Evolutionary conservation across 2,888 invertebrate genomes (phyloP), one percentile per base, ranked within the genome.

Genomic region (Drosophila suboccidentalis): DNA sequence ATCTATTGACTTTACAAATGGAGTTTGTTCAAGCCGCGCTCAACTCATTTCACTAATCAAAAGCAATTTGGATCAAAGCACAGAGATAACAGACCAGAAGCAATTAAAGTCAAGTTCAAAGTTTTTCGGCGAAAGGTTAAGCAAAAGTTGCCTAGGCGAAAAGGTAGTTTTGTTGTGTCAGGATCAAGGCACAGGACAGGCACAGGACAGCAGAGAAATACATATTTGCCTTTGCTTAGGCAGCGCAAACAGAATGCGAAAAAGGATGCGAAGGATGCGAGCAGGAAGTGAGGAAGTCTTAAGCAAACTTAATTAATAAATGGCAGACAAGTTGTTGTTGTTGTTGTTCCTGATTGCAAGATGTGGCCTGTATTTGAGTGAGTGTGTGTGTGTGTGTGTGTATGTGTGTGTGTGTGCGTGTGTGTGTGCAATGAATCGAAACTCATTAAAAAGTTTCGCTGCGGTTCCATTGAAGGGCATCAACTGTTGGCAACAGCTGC

Each of bases 81-180:
- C 68, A n/a, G 38, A 17, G 26, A 47, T 55, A 43, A 50, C 47
- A 61, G 15, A 26, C 26, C 44, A 64, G 59, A 85, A 82, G 84
- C 87, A 84, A 89, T 89, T 89, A 87, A 89, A 85, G 71, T 66
- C 88, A 89, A 87, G 87, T 87, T 89, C 75, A 89, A 84, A 89
- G 71, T 67, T 81, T 88, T 66, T 57, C 4, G 49, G 53, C n/a
- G 32, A 53, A 83, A 87, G 89, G 88, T 80, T 77, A 65, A 51
- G 68, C 66, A 61, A 86, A 87, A 88, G 83, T 87, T 81, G 54
- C 49, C 71, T 75, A 76, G 57, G 44, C 61, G 36, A 47, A 49
- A 49, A 41, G 32, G 79, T 73, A 79, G 71, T 71, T 79, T 80
- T 61, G 8, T 61, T 62, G 29, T 46, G 55, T 62, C 11, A 41